phyloP scores from a whole-genome alignment of 2,113 vertebrate species.

The human region GRCh38 chr6:27001001-27001500 shows the following conservation, averaged over 20 bases:
- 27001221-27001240: conserved; percentile 41
- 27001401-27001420: conserved; percentile 24
- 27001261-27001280: conserved; percentile 36
- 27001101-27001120: conserved; percentile 12
- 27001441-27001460: conserved; percentile 64
- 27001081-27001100: background rate
- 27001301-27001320: conserved; percentile 49
- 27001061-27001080: background rate
- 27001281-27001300: conserved; percentile 41
- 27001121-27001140: background rate
- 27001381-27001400: conserved; percentile 61
- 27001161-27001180: background rate
- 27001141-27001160: background rate
- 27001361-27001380: conserved; percentile 43
- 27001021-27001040: background rate
- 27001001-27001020: background rate
- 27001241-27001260: conserved; percentile 46
- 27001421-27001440: conserved; percentile 62
- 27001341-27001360: conserved; percentile 18
- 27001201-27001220: conserved; percentile 48
- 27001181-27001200: background rate
- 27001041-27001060: background rate
- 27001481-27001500: conserved; percentile 67
- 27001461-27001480: conserved; percentile 66
- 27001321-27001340: background rate